phyloP scores from a whole-genome alignment of 2,888 invertebrate genomes.

The Carabus problematicus region DNA sequence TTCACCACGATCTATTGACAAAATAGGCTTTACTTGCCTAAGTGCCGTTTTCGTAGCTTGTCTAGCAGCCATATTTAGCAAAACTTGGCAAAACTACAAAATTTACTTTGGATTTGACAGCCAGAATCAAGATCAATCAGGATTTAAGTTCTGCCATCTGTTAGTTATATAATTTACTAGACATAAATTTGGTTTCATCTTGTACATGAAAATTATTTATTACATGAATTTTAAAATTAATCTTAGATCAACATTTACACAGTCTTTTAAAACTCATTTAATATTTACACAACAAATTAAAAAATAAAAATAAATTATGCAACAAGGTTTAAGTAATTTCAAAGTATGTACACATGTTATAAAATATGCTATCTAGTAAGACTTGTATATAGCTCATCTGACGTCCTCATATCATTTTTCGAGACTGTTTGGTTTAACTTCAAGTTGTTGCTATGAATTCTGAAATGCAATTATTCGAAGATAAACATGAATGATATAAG shows the following conservation, averaged over 20 bases:
- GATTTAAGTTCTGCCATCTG: not conserved
- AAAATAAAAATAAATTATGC: not conserved
- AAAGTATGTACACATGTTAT: not conserved
- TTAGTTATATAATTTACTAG: not conserved
- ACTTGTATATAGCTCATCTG: no score
- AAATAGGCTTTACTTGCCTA: slow-evolving; percentile 83
- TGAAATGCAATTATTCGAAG: not conserved
- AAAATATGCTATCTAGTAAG: slow-evolving; percentile 1
- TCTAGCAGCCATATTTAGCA: slow-evolving; percentile 56
- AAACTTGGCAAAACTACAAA: slow-evolving; percentile 2
- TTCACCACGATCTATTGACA: slow-evolving; percentile 79
- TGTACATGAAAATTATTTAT: not conserved
- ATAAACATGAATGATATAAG: slow-evolving; percentile 1
- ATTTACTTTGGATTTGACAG: not conserved
- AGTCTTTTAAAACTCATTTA: not conserved
- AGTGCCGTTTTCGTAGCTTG: slow-evolving; percentile 62
- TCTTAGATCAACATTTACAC: not conserved
- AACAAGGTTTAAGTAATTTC: not conserved
- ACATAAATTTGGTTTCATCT: not conserved
- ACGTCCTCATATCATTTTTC: no score
- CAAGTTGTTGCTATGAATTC: slow-evolving; percentile 2
- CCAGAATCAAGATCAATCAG: no score
- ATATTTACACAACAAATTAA: not conserved
- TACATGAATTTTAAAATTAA: not conserved
- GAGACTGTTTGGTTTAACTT: not conserved